Base-by-base conservation (phyloP, 2,797 vertebrate species). In the Channa striata region DNA sequence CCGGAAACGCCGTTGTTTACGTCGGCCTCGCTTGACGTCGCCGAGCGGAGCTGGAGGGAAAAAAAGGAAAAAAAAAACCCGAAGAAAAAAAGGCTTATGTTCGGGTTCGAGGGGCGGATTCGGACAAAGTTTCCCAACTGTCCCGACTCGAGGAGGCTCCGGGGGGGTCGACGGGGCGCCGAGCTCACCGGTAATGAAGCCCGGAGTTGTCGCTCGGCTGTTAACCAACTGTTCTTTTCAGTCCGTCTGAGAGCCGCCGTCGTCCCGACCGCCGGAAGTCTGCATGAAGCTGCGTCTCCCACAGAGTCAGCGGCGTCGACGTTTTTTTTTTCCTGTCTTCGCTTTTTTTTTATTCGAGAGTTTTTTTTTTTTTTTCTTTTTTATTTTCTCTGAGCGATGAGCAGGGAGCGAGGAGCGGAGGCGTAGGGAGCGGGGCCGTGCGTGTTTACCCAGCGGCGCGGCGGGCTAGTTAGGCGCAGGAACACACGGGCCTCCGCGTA, bases 231-330 rank as follows among this genome's bases (percentile, higher is more conserved):
- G 82, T 85, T 88, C 57, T 89, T 90, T 91, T 89, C 84, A 90
- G 72, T 87, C 87, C 89, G 89, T 92, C 87, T 82, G 75, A 77
- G 81, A 89, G 90, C 90, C n/a, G 33, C 85, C 82, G 83, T 89
- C 88, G 90, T 91, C 92, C 86, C 92, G 72, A 66, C 87, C 92
- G 93, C 93, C 94, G 94, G 94, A 94, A 95, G 94, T 95, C 92
- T 94, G 92, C 93, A 91, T 89, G 91, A 90, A 91, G 89, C 92
- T 92, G 91, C 90, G 89, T 92, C 90, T 92, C 88, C 81, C 40
- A 69, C 85, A 53, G 84, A 85, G 82, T 85, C 90, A 82, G 73
- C 90, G 83, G 88, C 92, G 91, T 87, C 89, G 84, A 87, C 87
- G 59, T 70, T 72, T 63, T 68, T 78, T 86, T 86, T 74, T 80